A percentile compares a stretch with the other conserved stretches of the same genome.
Conservation (phyloP, 1,140 invertebrate genomes). For the Caligus rogercresseyi region DNA sequence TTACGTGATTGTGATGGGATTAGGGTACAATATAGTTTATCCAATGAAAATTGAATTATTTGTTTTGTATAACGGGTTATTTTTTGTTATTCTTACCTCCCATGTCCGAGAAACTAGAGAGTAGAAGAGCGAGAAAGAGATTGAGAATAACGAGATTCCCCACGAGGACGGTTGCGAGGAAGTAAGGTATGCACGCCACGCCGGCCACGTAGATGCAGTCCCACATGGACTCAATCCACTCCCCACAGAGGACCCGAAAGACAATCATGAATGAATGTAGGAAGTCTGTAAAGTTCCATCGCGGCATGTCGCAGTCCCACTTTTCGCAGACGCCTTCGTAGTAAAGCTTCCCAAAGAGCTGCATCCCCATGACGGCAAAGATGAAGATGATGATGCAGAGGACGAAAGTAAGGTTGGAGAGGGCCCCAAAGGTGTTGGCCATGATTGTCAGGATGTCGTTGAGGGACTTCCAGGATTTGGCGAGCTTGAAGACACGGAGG, state of each 20-base stretch:
- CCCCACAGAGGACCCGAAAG: constrained; percentile 88
- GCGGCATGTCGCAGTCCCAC: constrained; percentile 41
- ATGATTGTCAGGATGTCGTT: constrained; percentile 95
- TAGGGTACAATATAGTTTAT: too few relatives aligned
- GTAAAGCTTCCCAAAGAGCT: constrained; percentile 83
- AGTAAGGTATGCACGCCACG: constrained; percentile 84
- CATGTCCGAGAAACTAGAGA: constrained; percentile 58
- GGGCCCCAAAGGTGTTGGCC: constrained; percentile 85
- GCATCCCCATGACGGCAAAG: constrained; percentile 94
- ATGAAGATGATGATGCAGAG: constrained; percentile 96
- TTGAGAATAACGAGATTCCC: constrained; percentile 93
- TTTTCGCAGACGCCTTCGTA: constrained; percentile 37
- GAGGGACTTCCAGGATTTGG: constrained; percentile 93
- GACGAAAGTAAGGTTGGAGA: constrained; percentile 91
- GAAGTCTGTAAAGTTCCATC: constrained; percentile 96
- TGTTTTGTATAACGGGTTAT: too few relatives aligned
- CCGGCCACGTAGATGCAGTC: constrained; percentile 85
- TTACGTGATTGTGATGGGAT: too few relatives aligned
- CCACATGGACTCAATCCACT: constrained; percentile 99
- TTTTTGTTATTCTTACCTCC: constrained; percentile 15
- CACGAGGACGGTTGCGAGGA: constrained; percentile 89
- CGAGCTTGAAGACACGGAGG: constrained; percentile 96
- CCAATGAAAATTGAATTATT: too few relatives aligned
- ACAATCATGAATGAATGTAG: constrained; percentile 94
- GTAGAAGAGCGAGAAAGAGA: constrained; percentile 92